These are phyloP conservation scores for Cecropterus lyciades DNA, from an alignment of 1,140 invertebrate species.

Conservation along the genomic window DNA sequence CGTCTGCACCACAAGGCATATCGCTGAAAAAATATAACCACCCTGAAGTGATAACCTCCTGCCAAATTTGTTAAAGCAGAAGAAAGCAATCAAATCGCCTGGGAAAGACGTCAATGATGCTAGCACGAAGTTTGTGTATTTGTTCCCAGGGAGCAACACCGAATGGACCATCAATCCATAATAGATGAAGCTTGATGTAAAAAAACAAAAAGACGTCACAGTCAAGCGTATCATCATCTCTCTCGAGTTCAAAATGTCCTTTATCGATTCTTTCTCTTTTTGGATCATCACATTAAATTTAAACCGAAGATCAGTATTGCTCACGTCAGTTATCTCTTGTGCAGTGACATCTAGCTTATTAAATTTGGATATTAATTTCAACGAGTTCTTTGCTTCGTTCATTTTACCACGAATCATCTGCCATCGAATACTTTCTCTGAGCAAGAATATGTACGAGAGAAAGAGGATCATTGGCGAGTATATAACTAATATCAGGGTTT, in stretches of 20 bases:
- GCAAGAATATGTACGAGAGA: constrained; percentile 49
- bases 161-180: constrained; percentile 92
- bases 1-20: constrained; percentile 57
- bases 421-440: constrained; percentile 70
- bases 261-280: constrained; percentile 62
- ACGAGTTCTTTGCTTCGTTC: constrained; percentile 55
- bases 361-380: constrained; percentile 56
- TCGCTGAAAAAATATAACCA: constrained; percentile 85
- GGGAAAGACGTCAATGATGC: constrained; percentile 88
- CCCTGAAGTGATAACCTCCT: constrained; percentile 85
- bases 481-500: constrained; percentile 56
- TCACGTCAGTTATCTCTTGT: constrained; percentile 55
- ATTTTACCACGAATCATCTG: constrained; percentile 64
- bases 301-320: constrained; percentile 53
- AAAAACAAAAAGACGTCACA: constrained; percentile 86
- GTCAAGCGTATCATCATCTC: constrained; percentile 62
- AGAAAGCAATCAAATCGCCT: constrained; percentile 87
- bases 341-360: constrained; percentile 56
- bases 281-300: constrained; percentile 63
- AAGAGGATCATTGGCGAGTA: constrained; percentile 63
- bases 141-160: constrained; percentile 88
- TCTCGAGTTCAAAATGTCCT: constrained; percentile 63
- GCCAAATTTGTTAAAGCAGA: constrained; percentile 86
- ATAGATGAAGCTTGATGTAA: constrained; percentile 89
- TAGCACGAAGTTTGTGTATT: constrained; percentile 88